phyloP scores from a whole-genome alignment of 2,113 vertebrate genomes.

The Pomatostomus ruficeps region DNA sequence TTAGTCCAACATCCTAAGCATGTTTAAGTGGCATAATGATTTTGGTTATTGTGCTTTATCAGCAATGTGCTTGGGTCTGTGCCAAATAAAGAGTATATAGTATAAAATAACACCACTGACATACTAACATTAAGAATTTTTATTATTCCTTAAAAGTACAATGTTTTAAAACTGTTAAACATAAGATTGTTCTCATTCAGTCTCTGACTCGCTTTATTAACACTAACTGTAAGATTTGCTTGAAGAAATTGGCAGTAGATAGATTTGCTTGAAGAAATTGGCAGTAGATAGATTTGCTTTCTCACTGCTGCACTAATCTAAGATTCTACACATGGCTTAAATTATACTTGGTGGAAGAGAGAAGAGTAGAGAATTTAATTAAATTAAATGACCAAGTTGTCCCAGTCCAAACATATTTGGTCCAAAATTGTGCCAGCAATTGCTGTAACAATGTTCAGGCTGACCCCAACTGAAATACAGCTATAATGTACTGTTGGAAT shows the following conservation, averaged over 20 bases:
- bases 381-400: conserved; percentile 20
- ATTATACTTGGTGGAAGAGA: background rate
- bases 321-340: background rate
- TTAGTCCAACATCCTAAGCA: background rate
- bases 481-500: background rate
- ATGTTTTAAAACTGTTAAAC: background rate
- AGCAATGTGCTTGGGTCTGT: background rate
- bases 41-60: background rate
- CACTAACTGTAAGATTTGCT: background rate
- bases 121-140: background rate
- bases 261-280: conserved; percentile 14
- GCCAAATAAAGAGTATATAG: background rate
- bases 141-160: background rate
- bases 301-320: background rate
- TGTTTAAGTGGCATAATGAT: background rate
- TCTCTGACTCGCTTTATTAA: background rate
- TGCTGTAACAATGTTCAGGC: background rate
- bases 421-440: background rate
- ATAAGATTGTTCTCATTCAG: background rate
- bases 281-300: background rate
- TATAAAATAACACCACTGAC: background rate
- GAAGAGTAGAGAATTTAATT: conserved; percentile 20
- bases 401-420: background rate
- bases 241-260: background rate
- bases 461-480: background rate